Conservation (phyloP, 2,888 invertebrate genomes). For the Drosophila mercatorum region DNA sequence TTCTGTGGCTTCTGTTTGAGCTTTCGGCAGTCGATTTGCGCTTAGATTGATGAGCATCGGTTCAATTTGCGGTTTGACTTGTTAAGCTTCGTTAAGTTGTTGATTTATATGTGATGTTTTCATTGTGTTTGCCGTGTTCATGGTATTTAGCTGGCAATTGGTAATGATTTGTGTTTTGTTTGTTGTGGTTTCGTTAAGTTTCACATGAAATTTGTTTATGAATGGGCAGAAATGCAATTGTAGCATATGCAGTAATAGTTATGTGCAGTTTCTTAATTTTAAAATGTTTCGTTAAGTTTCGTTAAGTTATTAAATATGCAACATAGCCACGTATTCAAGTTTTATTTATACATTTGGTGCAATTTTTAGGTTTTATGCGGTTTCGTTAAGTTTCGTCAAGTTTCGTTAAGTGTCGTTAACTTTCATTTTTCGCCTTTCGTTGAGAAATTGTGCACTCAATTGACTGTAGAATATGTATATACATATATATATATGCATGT, state of each 20-base stretch:
- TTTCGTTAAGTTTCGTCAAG: background rate
- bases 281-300: background rate
- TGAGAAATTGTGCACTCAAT: background rate
- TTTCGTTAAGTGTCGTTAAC: too few relatives aligned
- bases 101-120: constrained; percentile 11
- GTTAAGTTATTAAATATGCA: constrained; percentile 2
- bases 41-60: constrained; percentile 27
- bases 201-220: too few relatives aligned
- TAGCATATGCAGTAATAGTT: background rate
- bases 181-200: constrained; percentile 13
- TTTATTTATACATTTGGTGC: rapidly evolving
- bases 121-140: background rate
- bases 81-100: constrained; percentile 37
- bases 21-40: constrained; percentile 23
- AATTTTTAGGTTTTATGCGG: too few relatives aligned
- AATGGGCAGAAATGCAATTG: too few relatives aligned
- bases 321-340: background rate
- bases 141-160: background rate
- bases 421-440: background rate
- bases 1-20: constrained; percentile 28
- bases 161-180: too few relatives aligned
- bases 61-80: constrained; percentile 17
- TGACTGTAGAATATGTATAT: background rate
- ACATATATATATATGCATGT: background rate
- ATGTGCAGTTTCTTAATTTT: too few relatives aligned